Evolutionary conservation across 1,140 invertebrate genomes (phyloP).

Genomic region (Maconellicoccus hirsutus): DNA sequence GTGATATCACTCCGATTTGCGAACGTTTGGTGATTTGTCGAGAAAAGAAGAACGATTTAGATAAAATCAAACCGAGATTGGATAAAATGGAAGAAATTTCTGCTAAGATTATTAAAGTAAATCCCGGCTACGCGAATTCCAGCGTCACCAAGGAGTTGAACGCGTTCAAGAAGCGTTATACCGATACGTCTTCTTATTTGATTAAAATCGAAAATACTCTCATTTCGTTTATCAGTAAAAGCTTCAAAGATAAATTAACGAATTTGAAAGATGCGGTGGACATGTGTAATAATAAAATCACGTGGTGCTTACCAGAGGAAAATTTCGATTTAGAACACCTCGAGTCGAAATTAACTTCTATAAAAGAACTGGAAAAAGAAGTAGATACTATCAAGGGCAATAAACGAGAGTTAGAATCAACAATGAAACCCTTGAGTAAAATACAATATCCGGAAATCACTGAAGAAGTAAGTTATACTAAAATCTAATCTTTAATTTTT

Average conservation of each 20-base stretch:
- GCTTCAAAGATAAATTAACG: constrained; percentile 71
- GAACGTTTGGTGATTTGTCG: constrained; percentile 51
- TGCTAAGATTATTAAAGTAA: constrained; percentile 56
- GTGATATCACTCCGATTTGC: constrained; percentile 67
- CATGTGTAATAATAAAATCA: constrained; percentile 72
- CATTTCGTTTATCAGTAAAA: constrained; percentile 70
- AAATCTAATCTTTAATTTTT: no score
- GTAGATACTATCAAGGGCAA: constrained; percentile 54
- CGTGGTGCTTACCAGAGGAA: constrained; percentile 82
- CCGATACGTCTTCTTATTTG: constrained; percentile 56
- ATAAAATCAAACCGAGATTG: constrained; percentile 45
- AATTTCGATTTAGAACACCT: constrained; percentile 80
- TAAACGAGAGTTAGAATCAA: constrained; percentile 52
- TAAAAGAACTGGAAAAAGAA: constrained; percentile 61
- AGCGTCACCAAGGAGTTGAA: constrained; percentile 61
- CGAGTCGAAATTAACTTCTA: constrained; percentile 75
- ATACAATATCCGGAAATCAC: background rate
- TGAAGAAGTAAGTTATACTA: constrained; percentile 7
- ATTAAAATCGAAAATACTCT: constrained; percentile 72
- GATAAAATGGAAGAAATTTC: constrained; percentile 55
- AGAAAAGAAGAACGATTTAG: constrained; percentile 49
- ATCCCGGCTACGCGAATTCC: constrained; percentile 65
- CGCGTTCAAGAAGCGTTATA: constrained; percentile 61
- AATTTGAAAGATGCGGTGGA: constrained; percentile 65
- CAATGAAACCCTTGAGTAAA: constrained; percentile 38